Evolutionary conservation across 2,113 vertebrate species (phyloP).

Genomic region (Pterocles orientalis): DNA sequence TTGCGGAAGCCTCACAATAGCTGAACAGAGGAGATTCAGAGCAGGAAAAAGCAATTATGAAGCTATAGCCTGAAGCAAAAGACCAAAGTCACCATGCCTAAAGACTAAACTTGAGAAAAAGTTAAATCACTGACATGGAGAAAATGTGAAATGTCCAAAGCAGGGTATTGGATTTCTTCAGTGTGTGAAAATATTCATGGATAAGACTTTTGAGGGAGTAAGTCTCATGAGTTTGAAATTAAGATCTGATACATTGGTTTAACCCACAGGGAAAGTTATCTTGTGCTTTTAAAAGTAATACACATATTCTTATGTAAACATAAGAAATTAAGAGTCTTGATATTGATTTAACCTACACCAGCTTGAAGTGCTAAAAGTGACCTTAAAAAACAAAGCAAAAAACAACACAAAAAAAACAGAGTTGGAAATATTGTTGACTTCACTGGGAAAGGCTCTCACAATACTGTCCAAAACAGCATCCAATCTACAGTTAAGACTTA

Average conservation of each 20-base stretch:
- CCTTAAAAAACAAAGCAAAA: background rate
- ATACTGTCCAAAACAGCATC: background rate
- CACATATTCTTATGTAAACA: background rate
- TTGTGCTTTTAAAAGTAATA: background rate
- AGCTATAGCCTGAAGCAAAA: background rate
- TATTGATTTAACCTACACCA: background rate
- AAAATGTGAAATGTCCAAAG: background rate
- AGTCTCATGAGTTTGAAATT: background rate
- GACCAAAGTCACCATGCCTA: background rate
- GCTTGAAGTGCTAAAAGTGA: background rate
- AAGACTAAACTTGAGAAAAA: background rate
- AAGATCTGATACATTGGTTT: background rate
- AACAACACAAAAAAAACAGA: background rate
- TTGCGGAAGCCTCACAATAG: background rate
- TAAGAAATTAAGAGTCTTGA: background rate
- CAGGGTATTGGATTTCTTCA: background rate
- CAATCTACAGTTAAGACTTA: background rate
- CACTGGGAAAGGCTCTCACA: background rate
- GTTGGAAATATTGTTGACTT: background rate
- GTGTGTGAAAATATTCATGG: background rate
- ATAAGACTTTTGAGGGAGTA: background rate
- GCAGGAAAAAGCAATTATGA: background rate
- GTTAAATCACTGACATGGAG: background rate
- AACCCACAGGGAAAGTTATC: background rate
- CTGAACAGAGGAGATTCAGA: background rate